Evolutionary conservation across 2,888 invertebrate genomes (phyloP), one percentile per base, ranked within the genome.

Genomic region (Nudaria mundana): DNA sequence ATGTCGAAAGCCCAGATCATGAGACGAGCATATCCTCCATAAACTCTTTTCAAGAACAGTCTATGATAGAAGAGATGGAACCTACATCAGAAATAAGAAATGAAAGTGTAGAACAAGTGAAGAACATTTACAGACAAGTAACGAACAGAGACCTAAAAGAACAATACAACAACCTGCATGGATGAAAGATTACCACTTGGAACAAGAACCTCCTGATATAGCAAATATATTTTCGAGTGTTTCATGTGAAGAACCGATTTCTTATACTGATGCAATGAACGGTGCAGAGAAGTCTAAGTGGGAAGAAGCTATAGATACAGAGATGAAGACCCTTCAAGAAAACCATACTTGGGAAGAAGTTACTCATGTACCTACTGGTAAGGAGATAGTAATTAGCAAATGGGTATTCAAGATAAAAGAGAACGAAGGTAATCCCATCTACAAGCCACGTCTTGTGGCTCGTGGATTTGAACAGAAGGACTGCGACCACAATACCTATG

Each of bases 381-480:
- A 14, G 14, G 23, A 25, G 1, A 25, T 24, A 16, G 11, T 16
- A 13, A 37, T 34, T 22, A 28, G 28, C 8, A 42, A 38, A 8
- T 51, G 50, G 50, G 44, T 51, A 0, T 42, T 44, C 6, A 46
- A 33, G 16, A n/a, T 15, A 1, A 33, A 33, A n/a, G 22, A 23
- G 4, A 2, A 2, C 2, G n/a, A 23, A n/a, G 8, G 23, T n/a
- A 23, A 23, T 2, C 10, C 23, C 8, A 7, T 23, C 2, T 28
- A 32, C 35, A 52, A 52, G 12, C 48, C 52, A 5, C 25, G 52
- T 6, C 10, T 48, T 3, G 45, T 52, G 1, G 51, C 48, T 2
- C 22, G 48, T n/a, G 48, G 47, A 0, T 51, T 51, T 23, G 37
- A 51, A 8, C 50, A 50, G 12, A 5, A 14, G 5, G 13, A 35